Evolutionary conservation across 2,888 invertebrate species (phyloP).

Genomic region (Standfussiana lucernea): DNA sequence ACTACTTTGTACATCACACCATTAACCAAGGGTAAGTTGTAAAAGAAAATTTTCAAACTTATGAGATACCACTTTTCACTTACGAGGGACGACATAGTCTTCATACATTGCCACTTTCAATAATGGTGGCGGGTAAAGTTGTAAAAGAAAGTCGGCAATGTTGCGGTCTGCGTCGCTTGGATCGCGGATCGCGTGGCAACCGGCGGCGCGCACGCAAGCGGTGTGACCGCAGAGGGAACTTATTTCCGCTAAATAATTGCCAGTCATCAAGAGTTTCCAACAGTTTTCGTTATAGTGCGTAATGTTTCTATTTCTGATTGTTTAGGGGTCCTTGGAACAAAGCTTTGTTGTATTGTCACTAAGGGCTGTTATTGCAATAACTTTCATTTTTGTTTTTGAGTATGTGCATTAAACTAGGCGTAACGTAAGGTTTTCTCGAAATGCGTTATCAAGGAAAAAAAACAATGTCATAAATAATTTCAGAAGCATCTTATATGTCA

Average conservation of each 20-base stretch:
- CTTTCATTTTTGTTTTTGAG: neutral
- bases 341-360: neutral
- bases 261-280: conserved; percentile 77
- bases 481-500: neutral
- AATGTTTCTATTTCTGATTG: conserved; percentile 63
- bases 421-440: neutral
- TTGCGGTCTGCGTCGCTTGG: conserved; percentile 61
- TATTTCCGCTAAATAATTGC: conserved; percentile 84
- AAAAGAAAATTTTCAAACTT: neutral
- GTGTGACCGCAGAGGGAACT: conserved; percentile 73
- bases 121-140: conserved; percentile 60
- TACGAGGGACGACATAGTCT: conserved; percentile 35
- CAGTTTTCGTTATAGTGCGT: conserved; percentile 69
- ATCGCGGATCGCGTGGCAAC: conserved; percentile 65
- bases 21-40: no score
- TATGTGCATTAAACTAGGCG: neutral
- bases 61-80: neutral
- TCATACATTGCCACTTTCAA: conserved; percentile 72
- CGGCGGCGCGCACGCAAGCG: conserved; percentile 63
- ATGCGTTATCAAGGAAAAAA: neutral
- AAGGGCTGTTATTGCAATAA: neutral
- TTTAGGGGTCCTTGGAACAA: conserved; percentile 40
- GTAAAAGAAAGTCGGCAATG: conserved; percentile 67
- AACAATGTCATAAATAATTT: neutral
- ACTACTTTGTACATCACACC: no score